Percentiles rank a stretch among this genome's conserved stretches.
These are phyloP conservation scores for Elaphurus davidianus DNA, from an alignment of 2,113 vertebrate genomes.

Conservation along the genomic window DNA sequence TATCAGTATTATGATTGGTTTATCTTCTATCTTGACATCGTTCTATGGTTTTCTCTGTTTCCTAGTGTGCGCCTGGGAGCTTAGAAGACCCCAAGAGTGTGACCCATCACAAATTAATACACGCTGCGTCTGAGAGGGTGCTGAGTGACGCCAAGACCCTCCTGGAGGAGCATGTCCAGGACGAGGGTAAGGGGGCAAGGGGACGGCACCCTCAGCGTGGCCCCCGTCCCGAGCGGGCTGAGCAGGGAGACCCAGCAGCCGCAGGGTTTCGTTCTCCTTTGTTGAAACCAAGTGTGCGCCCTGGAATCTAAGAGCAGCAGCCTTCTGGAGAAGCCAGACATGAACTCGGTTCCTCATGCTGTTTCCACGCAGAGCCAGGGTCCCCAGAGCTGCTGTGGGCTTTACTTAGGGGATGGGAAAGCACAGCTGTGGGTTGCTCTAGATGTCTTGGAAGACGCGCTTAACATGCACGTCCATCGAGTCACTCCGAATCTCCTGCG, in stretches of 20 bases:
- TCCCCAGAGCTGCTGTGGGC: neutral
- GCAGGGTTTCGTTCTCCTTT: neutral
- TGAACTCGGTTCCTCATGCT: neutral
- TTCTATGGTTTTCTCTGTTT: neutral
- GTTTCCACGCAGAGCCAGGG: neutral
- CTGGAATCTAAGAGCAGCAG: rapidly evolving
- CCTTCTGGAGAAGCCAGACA: neutral
- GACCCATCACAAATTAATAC: conserved; percentile 95
- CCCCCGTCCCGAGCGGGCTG: rapidly evolving
- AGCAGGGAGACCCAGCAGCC: rapidly evolving
- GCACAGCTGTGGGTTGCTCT: rapidly evolving
- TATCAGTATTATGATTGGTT: rapidly evolving
- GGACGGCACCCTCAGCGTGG: rapidly evolving
- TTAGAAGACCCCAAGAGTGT: conserved; percentile 96
- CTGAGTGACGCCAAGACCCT: conserved; percentile 93
- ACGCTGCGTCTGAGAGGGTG: conserved; percentile 93
- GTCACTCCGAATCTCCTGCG: rapidly evolving
- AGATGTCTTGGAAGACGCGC: rapidly evolving
- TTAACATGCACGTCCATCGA: rapidly evolving
- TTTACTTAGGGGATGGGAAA: rapidly evolving
- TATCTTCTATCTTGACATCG: neutral
- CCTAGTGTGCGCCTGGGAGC: conserved; percentile 90
- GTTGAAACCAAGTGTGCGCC: neutral
- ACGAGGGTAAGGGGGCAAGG: conserved; percentile 85
- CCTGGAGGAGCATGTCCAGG: conserved; percentile 93